These are phyloP conservation scores for Antechinus flavipes DNA, from an alignment of 2,113 vertebrate genomes.

Conservation along the genomic window DNA sequence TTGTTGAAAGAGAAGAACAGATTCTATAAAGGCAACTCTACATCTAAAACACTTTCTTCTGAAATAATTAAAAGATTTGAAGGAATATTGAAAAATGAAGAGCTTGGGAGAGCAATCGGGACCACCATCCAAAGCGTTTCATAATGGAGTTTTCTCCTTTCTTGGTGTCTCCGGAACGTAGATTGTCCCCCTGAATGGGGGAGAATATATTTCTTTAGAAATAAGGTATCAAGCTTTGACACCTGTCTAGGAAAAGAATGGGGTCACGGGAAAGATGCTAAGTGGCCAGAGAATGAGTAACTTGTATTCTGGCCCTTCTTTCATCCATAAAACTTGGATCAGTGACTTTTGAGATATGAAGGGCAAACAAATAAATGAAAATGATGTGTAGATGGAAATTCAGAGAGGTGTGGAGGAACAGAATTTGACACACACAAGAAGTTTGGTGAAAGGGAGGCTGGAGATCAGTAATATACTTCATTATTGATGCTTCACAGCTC, in stretches of 20 bases:
- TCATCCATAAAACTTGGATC: fast-evolving
- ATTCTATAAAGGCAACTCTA: not conserved
- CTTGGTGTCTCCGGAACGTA: not conserved
- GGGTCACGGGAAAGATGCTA: not conserved
- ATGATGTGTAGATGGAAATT: conserved; percentile 69
- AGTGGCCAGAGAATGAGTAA: not conserved
- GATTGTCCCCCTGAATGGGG: not conserved
- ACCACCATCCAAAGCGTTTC: not conserved
- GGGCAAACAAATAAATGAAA: conserved; percentile 73
- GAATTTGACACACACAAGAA: conserved; percentile 65
- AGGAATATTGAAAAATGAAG: not conserved
- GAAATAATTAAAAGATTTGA: not conserved
- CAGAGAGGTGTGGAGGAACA: conserved; percentile 70
- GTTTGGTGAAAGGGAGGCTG: conserved; percentile 65
- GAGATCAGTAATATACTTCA: conserved; percentile 75
- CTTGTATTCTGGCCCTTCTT: not conserved
- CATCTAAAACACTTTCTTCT: not conserved
- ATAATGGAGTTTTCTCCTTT: not conserved
- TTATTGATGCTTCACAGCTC: conserved; percentile 80
- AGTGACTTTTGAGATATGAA: conserved; percentile 56
- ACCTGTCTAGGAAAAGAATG: not conserved
- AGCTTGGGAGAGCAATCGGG: not conserved
- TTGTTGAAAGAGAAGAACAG: not conserved
- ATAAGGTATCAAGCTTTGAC: not conserved
- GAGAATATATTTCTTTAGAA: not conserved